Evolutionary conservation across 1,140 invertebrate genomes (phyloP), one percentile per base, ranked within the genome.

Genomic region (Bradysia coprophila): DNA sequence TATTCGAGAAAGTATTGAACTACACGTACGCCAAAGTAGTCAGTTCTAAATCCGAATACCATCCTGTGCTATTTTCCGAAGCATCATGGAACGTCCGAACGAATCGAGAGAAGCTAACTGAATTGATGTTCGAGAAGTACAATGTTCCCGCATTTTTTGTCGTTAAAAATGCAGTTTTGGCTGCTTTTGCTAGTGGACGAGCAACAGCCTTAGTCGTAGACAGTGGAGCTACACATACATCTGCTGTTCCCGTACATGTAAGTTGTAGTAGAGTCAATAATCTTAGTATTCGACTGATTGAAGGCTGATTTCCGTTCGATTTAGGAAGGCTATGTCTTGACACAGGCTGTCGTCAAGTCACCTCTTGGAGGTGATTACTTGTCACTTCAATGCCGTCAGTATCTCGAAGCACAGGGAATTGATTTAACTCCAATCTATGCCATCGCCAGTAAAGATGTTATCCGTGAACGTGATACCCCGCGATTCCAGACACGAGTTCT

Each of bases 101-200:
- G 9, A 90, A 90, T 52, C 64, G 92, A 23, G 92, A 96, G 64
- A 87, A 87, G 56, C 56, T 96, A 1, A 84, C 88, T 1, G 92
- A 96, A 59, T 59, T 96, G 0, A 84, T 95, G 71, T 96, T 96
- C 64, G 92, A 96, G 61, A 95, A 94, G 54, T 96, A 92, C 63
- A 83, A 90, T 56, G 83, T 94, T 5, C 92, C 92, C 2, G 91
- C 92, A 1, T 94, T 95, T 62, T 96, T 90, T 57, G 63, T 95
- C 15, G 86, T 88, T 6, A 96, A 96, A 67, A 94, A 90, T 64
- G 89, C 92, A 1, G 90, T 94, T 1, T 59, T 96, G 11, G 83
- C 91, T 9, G 88, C 89, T 31, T 94, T 95, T 65, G 88, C 91
- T 1, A 94, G 93, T 63, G 91, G 91, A 2, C 63, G 84, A 41